These are phyloP conservation scores for Thunnus albacares DNA, from an alignment of 2,797 vertebrate species.

Conservation along the genomic window DNA sequence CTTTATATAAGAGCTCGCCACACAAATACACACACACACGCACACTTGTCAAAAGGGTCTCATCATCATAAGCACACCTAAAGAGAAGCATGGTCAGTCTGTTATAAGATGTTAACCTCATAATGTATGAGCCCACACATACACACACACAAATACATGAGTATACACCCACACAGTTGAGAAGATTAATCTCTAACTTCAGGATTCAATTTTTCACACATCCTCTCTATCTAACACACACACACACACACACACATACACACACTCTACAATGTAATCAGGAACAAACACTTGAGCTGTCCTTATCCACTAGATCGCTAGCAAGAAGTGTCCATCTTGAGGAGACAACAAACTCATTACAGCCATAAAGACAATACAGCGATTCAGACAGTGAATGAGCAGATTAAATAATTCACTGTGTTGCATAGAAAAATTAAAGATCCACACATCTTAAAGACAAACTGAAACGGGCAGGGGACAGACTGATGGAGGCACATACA, in stretches of 20 bases:
- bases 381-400: conserved; percentile 32
- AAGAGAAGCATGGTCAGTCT: conserved; percentile 52
- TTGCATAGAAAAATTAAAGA: background rate
- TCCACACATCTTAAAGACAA: background rate
- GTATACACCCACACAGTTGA: conserved; percentile 16
- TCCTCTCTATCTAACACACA: background rate
- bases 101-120: conserved; percentile 56
- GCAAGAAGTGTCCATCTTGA: conserved; percentile 57
- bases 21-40: background rate
- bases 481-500: background rate
- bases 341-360: conserved; percentile 51
- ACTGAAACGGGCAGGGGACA: background rate
- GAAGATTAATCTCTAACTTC: conserved; percentile 48
- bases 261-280: conserved; percentile 55
- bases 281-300: conserved; percentile 58
- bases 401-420: background rate
- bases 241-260: conserved; percentile 1
- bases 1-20: conserved; percentile 33
- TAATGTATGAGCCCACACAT: conserved; percentile 23
- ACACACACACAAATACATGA: conserved; percentile 11
- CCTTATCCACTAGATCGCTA: conserved; percentile 55
- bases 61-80: conserved; percentile 46
- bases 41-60: conserved; percentile 41
- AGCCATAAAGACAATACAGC: conserved; percentile 44
- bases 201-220: conserved; percentile 36